Evolutionary conservation across 2,888 invertebrate genomes (phyloP).

Genomic region (Drosophila picticornis): DNA sequence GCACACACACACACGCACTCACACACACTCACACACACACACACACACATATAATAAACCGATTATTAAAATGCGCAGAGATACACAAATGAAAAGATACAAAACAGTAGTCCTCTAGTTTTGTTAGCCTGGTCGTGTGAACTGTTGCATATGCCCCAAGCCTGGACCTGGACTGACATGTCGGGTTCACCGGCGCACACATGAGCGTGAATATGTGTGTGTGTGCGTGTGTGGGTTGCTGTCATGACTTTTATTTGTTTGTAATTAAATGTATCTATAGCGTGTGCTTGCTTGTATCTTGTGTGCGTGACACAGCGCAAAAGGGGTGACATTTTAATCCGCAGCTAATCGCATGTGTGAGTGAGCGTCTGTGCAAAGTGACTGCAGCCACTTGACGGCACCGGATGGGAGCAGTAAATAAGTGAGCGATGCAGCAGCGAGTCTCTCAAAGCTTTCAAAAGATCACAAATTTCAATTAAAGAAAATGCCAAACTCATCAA

Average conservation of each 20-base stretch:
- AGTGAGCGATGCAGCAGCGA: slow-evolving; percentile 38
- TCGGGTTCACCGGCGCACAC: slow-evolving; percentile 27
- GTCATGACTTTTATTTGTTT: slow-evolving; percentile 82
- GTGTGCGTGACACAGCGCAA: slow-evolving; percentile 61
- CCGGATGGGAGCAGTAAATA: slow-evolving; percentile 31
- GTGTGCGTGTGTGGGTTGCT: slow-evolving; percentile 57
- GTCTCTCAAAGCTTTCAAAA: slow-evolving; percentile 82
- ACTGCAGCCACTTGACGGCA: slow-evolving; percentile 71
- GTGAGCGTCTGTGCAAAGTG: slow-evolving; percentile 52
- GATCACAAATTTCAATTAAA: slow-evolving; percentile 83
- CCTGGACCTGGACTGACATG: slow-evolving; percentile 44
- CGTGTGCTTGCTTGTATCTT: slow-evolving; percentile 47
- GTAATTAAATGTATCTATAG: slow-evolving; percentile 78
- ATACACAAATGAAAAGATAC: slow-evolving; percentile 50
- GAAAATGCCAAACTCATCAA: slow-evolving; percentile 79
- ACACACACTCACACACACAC: slow-evolving; percentile 14
- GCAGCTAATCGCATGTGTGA: slow-evolving; percentile 82
- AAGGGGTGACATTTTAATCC: slow-evolving; percentile 84
- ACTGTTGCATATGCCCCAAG: slow-evolving; percentile 73
- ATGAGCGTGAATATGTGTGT: slow-evolving; percentile 25
- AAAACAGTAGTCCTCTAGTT: slow-evolving; percentile 26
- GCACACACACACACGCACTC: slow-evolving; percentile 21
- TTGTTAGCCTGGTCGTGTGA: slow-evolving; percentile 64
- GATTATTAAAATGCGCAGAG: slow-evolving; percentile 71
- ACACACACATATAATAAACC: slow-evolving; percentile 64